Conservation (phyloP, 2,888 invertebrate species). For the Coremacera marginata region DNA sequence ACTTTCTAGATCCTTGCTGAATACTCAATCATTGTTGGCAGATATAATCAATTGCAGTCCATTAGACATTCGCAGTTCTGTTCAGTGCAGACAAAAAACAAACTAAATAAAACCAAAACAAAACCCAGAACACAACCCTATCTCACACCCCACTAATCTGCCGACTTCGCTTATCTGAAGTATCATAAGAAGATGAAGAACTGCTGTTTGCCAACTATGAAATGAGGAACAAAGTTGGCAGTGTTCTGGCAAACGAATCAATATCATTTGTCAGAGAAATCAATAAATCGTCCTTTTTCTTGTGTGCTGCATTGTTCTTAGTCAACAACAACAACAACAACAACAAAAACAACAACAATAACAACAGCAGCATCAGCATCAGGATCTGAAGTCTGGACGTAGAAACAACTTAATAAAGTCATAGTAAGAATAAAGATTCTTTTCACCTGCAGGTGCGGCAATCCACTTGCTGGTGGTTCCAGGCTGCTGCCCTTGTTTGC, state of each 20-base stretch:
- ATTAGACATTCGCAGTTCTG: conserved; percentile 56
- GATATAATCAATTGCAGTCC: conserved; percentile 64
- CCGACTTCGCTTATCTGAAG: no score
- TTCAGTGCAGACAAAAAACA: conserved; percentile 50
- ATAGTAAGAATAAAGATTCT: conserved; percentile 7
- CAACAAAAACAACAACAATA: conserved; percentile 3
- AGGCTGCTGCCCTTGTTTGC: background rate
- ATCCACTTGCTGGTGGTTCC: background rate
- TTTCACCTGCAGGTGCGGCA: background rate
- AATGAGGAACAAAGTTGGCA: background rate
- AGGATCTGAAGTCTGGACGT: background rate
- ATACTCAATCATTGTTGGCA: conserved; percentile 53
- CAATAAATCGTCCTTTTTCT: conserved; percentile 21
- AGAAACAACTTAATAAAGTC: conserved; percentile 14
- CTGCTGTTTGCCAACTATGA: background rate
- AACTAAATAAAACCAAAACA: conserved; percentile 34
- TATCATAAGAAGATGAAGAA: background rate
- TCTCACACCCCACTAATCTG: no score
- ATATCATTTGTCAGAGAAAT: conserved; percentile 24
- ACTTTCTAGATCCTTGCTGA: background rate
- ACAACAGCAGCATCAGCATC: background rate
- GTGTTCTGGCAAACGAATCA: conserved; percentile 1
- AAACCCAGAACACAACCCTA: no score
- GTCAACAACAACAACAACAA: conserved; percentile 5
- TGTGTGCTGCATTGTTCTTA: background rate